phyloP scores from a whole-genome alignment of 1,140 invertebrate species.

The Saccostrea glomerata region DNA sequence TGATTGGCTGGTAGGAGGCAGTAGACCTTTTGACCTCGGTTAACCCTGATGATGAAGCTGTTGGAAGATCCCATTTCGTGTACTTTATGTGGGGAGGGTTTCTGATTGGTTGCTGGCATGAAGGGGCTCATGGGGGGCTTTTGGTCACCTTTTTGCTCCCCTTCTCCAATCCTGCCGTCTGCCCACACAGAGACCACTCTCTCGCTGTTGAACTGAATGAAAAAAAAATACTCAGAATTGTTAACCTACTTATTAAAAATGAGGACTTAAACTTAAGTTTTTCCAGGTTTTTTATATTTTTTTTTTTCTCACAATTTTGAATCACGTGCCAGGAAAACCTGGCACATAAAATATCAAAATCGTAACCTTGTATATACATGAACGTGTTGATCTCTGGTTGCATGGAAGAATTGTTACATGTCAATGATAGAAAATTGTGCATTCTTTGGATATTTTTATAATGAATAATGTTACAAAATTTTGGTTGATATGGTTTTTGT shows the following conservation, averaged over 20 bases:
- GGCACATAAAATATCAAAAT: no score
- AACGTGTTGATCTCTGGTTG: no score
- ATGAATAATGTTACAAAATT: background rate
- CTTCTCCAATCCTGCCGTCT: constrained; percentile 44
- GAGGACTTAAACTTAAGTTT: no score
- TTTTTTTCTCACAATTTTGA: no score
- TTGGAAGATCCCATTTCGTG: constrained; percentile 56
- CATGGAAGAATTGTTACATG: no score
- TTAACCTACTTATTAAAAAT: no score
- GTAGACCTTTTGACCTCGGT: constrained; percentile 49
- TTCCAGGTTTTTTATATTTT: no score
- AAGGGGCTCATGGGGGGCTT: constrained; percentile 7
- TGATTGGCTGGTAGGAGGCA: constrained; percentile 52
- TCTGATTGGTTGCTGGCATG: background rate
- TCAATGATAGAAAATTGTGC: background rate
- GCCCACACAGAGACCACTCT: constrained; percentile 44
- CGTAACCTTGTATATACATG: background rate
- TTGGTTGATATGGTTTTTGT: background rate
- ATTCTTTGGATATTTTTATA: constrained; percentile 11
- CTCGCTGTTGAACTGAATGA: constrained; percentile 28
- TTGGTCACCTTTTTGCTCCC: background rate
- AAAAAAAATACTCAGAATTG: background rate
- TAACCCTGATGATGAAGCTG: constrained; percentile 48
- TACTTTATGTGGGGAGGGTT: background rate
- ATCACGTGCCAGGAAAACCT: no score